Conservation (phyloP, 2,797 vertebrate species). For the Ctenosaura bakeri region DNA sequence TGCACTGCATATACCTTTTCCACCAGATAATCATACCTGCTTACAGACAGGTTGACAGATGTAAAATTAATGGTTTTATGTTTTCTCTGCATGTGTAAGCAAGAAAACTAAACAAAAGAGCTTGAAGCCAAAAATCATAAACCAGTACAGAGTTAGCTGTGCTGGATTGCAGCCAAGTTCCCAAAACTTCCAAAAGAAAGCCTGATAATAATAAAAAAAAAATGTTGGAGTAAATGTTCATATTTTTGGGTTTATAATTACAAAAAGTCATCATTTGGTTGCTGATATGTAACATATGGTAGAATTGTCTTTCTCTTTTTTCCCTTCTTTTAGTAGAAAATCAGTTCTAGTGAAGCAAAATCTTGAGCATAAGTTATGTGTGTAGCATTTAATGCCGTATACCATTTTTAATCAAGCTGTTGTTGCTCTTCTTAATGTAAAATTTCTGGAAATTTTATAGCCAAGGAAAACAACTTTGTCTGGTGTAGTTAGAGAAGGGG, state of each 20-base stretch:
- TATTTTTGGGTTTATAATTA: background rate
- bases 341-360: too few relatives aligned
- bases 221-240: background rate
- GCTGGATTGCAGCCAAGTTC: background rate
- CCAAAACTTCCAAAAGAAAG: background rate
- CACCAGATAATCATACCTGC: background rate
- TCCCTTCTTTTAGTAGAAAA: too few relatives aligned
- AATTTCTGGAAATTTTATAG: background rate
- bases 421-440: background rate
- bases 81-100: background rate
- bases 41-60: background rate
- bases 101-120: conserved; percentile 4
- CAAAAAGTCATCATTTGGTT: background rate
- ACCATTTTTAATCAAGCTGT: background rate
- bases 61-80: conserved; percentile 1
- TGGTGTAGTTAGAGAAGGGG: background rate
- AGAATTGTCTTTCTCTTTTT: too few relatives aligned
- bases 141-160: background rate
- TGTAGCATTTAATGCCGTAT: background rate
- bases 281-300: too few relatives aligned
- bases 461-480: background rate
- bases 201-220: background rate
- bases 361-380: too few relatives aligned
- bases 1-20: background rate
- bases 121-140: background rate